These are phyloP conservation scores for Germaria angustata DNA, from an alignment of 2,888 invertebrate species.

Conservation along the genomic window DNA sequence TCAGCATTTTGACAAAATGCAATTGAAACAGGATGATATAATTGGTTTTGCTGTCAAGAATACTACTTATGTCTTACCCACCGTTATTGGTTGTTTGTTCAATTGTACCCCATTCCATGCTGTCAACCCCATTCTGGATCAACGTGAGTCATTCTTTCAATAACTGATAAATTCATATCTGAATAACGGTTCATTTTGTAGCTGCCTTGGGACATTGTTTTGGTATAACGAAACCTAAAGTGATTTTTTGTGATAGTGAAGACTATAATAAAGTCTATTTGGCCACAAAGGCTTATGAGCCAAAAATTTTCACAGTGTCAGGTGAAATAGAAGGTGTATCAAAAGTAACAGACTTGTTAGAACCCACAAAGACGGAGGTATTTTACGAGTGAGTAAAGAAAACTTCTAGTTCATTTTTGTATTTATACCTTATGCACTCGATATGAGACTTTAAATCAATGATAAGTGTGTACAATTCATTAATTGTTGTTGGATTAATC, in stretches of 20 bases:
- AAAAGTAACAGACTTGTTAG: conserved; percentile 74
- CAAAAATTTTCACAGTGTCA: conserved; percentile 73
- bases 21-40: conserved; percentile 75
- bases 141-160: conserved; percentile 43
- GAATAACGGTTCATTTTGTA: background rate
- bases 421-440: no score
- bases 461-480: background rate
- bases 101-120: conserved; percentile 77
- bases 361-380: conserved; percentile 72
- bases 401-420: no score
- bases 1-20: conserved; percentile 73
- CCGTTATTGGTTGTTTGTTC: conserved; percentile 75
- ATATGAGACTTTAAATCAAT: no score
- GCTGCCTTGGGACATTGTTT: conserved; percentile 69
- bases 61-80: conserved; percentile 74
- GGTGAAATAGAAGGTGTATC: conserved; percentile 72
- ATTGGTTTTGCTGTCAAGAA: conserved; percentile 76
- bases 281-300: conserved; percentile 72
- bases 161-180: background rate
- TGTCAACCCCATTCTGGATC: conserved; percentile 71
- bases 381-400: conserved; percentile 74
- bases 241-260: conserved; percentile 77
- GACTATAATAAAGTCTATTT: conserved; percentile 71
- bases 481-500: no score
- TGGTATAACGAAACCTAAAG: conserved; percentile 73